Conservation (phyloP, 2,113 vertebrate species). For the Platysternon megacephalum region DNA sequence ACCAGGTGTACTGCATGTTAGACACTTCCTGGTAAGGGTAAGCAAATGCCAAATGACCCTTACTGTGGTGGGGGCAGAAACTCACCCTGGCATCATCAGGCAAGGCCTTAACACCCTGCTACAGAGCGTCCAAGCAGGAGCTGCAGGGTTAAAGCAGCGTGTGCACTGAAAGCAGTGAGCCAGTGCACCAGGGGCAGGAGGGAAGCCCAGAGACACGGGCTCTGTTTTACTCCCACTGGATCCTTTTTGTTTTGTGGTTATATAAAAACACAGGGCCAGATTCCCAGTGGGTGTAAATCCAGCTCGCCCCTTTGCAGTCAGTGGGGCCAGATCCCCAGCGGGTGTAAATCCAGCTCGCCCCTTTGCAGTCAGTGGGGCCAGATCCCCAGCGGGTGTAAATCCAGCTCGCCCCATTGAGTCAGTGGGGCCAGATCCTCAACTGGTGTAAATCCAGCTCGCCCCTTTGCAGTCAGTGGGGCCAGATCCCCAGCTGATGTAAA, state of each 20-base stretch:
- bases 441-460: neutral
- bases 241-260: neutral
- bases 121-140: neutral
- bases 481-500: neutral
- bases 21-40: neutral
- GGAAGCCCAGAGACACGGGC: neutral
- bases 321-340: too few species aligned
- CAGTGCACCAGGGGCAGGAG: neutral
- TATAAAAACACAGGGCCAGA: neutral
- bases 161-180: neutral
- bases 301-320: too few species aligned
- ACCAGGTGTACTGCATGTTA: neutral
- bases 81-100: neutral
- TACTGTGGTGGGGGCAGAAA: neutral
- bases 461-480: neutral
- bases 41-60: neutral
- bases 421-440: too few species aligned
- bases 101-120: neutral
- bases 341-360: neutral
- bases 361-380: neutral
- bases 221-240: neutral
- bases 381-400: neutral
- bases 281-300: too few species aligned
- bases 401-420: neutral
- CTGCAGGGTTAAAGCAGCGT: neutral